A percentile compares a stretch with the other conserved stretches of the same genome.
Evolutionary conservation across 2,797 vertebrate genomes (phyloP).

Genomic region (Chelidonichthys spinosus): DNA sequence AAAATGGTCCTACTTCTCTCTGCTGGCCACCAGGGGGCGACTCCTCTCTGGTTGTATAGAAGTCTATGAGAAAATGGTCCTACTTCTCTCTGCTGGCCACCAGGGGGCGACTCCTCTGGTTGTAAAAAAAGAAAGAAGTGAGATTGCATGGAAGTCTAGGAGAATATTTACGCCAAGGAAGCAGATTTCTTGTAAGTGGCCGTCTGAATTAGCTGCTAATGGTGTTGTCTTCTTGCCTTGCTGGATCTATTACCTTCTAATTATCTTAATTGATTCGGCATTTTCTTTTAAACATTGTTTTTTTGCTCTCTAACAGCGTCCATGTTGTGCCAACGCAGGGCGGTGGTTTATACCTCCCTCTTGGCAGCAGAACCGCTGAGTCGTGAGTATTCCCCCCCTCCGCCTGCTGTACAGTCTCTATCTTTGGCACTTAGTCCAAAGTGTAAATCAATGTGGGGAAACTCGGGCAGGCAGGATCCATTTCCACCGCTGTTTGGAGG

Average conservation of each 20-base stretch:
- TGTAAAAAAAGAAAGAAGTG: too few relatives aligned
- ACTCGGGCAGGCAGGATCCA: constrained; percentile 49
- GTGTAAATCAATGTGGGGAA: constrained; percentile 63
- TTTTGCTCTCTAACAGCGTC: constrained; percentile 15
- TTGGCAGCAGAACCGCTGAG: constrained; percentile 54
- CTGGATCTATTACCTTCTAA: constrained; percentile 27
- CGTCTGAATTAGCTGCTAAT: constrained; percentile 27
- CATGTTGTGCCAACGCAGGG: constrained; percentile 7
- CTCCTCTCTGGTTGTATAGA: too few relatives aligned
- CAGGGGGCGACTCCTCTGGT: too few relatives aligned
- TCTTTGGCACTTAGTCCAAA: constrained; percentile 57
- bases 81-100: too few relatives aligned
- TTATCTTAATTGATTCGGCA: constrained; percentile 26
- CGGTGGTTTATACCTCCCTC: constrained; percentile 25
- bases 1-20: too few relatives aligned
- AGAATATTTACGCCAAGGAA: background rate
- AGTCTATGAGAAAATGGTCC: too few relatives aligned
- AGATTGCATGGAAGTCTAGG: too few relatives aligned
- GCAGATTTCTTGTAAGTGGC: background rate
- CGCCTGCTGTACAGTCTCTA: constrained; percentile 23
- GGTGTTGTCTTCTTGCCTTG: background rate
- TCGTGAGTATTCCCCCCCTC: constrained; percentile 22
- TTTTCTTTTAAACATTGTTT: constrained; percentile 5
- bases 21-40: too few relatives aligned
- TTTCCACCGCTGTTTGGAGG: constrained; percentile 49